Conservation (phyloP, 1,140 invertebrate genomes). For the Chironomus striatipennis region DNA sequence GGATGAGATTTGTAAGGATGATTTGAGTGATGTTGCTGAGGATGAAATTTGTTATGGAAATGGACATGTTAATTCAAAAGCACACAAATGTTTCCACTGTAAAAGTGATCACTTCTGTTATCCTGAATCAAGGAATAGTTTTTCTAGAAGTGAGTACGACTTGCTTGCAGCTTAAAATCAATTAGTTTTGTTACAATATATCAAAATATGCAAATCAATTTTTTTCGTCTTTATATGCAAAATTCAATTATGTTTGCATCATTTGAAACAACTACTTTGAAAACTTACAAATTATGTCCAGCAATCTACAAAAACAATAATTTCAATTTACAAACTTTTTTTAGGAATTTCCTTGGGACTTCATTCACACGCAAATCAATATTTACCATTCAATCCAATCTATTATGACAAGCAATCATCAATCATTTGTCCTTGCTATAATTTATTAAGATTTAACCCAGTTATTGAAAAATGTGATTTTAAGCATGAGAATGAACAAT, state of each 20-base stretch:
- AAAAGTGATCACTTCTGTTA: background rate
- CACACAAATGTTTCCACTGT: background rate
- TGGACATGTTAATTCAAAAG: constrained; percentile 21
- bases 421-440: background rate
- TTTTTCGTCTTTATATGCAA: too few species aligned
- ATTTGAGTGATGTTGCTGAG: constrained; percentile 39
- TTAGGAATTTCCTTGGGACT: background rate
- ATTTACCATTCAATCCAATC: background rate
- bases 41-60: constrained; percentile 37
- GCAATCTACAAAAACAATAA: too few species aligned
- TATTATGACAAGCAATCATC: background rate
- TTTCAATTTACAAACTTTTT: background rate
- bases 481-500: background rate
- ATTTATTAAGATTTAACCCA: background rate
- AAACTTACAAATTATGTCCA: too few species aligned
- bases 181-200: too few species aligned
- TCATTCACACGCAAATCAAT: background rate
- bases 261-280: too few species aligned
- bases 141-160: background rate
- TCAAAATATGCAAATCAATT: too few species aligned
- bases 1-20: constrained; percentile 38
- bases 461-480: background rate
- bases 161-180: too few species aligned
- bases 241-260: too few species aligned
- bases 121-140: background rate